Evolutionary conservation across 2,113 vertebrate species (phyloP), one percentile per base, ranked within the genome.

Genomic region (Hippocampus guttulatus): DNA sequence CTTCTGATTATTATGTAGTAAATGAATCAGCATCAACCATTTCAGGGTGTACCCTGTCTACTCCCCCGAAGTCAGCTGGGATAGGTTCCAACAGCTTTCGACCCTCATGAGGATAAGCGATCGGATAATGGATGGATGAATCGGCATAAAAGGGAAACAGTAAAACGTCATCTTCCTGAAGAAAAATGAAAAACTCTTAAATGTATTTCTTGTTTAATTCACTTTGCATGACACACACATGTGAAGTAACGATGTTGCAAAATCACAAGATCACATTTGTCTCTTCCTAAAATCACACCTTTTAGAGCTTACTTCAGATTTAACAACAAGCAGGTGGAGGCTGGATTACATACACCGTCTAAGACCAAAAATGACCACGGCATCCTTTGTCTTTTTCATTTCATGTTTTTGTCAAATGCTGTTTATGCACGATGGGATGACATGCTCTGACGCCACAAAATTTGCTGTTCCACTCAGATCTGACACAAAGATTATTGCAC

Each of bases 401-500:
- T 68, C 62, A 51, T 78, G 55, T 57, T 69, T 55, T 45, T 60
- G 54, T 65, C 62, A 75, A 6, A 40, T 54, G 49, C 51, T 5
- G 68, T 47, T 55, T 23, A 16, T 67, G 70, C 81, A 85, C 78
- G 69, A 73, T 74, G 69, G 73, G 47, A 77, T 1, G 4, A 76
- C 33, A 75, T 74, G 70, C 27, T 45, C 49, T 67, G 71, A 30
- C 27, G 54, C 51, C 67, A 79, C 43, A 66, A 74, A 67, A 75
- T 71, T 71, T 76, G 15, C 52, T 71, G 30, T 55, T 66, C 78
- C 57, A 70, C 60, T 64, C 66, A 60, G 64, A 87, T 47, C 62
- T 66, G 69, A 82, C 81, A 85, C 27, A 76, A 8, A 70, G 21
- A 64, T 64, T 86, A 86, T 91, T 89, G 86, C 83, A 88, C 87